Evolutionary conservation across 92 coral and sea anemone species (phyloP).

Genomic region (Actinernus sp.): DNA sequence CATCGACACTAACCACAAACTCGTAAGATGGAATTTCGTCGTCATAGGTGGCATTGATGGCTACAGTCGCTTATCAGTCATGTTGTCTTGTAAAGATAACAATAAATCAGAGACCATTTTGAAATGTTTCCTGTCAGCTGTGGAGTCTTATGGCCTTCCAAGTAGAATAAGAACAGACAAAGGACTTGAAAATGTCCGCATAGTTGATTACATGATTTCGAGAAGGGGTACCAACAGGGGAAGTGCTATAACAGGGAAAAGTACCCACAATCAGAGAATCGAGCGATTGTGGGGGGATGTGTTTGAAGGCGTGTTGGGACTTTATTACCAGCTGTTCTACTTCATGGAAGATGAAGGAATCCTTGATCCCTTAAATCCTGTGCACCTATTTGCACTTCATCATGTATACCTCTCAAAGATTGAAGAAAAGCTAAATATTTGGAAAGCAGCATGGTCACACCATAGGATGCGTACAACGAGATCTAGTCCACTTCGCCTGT

Average conservation of each 20-base stretch:
- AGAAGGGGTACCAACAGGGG: slow-evolving; percentile 70
- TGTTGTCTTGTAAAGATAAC: slow-evolving; percentile 55
- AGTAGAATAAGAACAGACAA: slow-evolving; percentile 75
- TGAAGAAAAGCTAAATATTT: slow-evolving; percentile 60
- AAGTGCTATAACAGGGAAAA: slow-evolving; percentile 74
- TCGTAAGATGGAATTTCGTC: slow-evolving; percentile 44
- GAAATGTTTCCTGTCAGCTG: slow-evolving; percentile 34
- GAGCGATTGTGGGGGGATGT: slow-evolving; percentile 82
- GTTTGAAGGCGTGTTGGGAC: slow-evolving; percentile 68
- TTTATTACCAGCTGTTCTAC: slow-evolving; percentile 72
- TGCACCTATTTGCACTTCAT: slow-evolving; percentile 69
- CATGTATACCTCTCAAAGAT: slow-evolving; percentile 60
- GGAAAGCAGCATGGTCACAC: slow-evolving; percentile 77
- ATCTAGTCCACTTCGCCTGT: slow-evolving; percentile 62
- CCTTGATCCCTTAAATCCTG: slow-evolving; percentile 64
- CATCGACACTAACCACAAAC: slow-evolving; percentile 56
- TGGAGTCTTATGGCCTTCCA: slow-evolving; percentile 31
- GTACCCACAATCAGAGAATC: slow-evolving; percentile 75
- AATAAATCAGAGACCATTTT: slow-evolving; percentile 51
- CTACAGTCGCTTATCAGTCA: slow-evolving; percentile 59
- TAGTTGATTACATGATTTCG: slow-evolving; percentile 76
- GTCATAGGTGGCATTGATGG: slow-evolving; percentile 68
- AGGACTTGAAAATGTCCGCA: slow-evolving; percentile 74
- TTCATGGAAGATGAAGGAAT: slow-evolving; percentile 76
- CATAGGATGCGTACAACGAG: slow-evolving; percentile 82